Percentiles rank a stretch among this genome's conserved stretches.
Evolutionary conservation across 1,140 invertebrate species (phyloP).

Genomic region (Antheraea mylitta): DNA sequence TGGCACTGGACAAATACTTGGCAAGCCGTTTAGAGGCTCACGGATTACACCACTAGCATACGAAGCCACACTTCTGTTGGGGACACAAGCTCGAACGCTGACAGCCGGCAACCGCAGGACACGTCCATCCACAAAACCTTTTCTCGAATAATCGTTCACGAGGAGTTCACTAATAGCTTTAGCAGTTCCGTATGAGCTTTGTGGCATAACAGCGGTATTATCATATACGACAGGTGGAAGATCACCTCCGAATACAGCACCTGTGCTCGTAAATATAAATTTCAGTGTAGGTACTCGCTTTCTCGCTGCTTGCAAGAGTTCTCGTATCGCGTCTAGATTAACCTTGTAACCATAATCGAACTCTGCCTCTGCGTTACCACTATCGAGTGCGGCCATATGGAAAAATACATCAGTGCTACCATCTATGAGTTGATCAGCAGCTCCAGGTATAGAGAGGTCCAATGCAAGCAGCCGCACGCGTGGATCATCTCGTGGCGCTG

Average conservation of each 20-base stretch:
- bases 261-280: constrained; percentile 56
- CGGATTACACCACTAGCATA: constrained; percentile 61
- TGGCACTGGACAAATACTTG: constrained; percentile 43
- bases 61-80: constrained; percentile 60
- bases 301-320: constrained; percentile 45
- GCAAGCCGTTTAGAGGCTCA: constrained; percentile 49
- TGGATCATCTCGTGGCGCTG: constrained; percentile 25
- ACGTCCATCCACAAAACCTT: constrained; percentile 49
- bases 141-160: constrained; percentile 54
- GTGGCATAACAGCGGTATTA: constrained; percentile 43
- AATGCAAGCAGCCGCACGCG: constrained; percentile 33
- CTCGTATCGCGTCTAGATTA: constrained; percentile 59
- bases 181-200: constrained; percentile 56
- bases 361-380: constrained; percentile 59
- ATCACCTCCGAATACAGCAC: constrained; percentile 55
- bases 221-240: constrained; percentile 47
- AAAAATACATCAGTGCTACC: constrained; percentile 41
- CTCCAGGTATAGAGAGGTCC: constrained; percentile 32
- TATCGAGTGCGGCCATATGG: constrained; percentile 61
- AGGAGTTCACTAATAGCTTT: constrained; percentile 65
- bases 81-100: constrained; percentile 44
- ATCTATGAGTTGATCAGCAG: constrained; percentile 32
- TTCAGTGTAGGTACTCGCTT: constrained; percentile 30
- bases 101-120: constrained; percentile 57
- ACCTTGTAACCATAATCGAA: constrained; percentile 55